Evolutionary conservation across 2,797 vertebrate genomes (phyloP).

Genomic region (Aselliscus stoliczkanus): DNA sequence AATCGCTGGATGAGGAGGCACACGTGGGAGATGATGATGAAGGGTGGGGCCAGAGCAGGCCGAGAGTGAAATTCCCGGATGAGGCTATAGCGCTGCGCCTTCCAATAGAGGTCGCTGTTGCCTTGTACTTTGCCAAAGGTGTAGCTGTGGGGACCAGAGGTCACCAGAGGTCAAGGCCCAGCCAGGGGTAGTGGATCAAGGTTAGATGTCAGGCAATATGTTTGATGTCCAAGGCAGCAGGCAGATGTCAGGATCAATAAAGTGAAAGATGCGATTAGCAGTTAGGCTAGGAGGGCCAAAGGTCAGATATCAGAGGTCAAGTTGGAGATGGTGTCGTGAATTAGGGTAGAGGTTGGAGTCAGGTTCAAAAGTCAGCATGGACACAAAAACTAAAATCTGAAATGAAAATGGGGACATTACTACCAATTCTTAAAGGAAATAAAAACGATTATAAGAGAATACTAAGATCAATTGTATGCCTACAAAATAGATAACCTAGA

Average conservation of each 20-base stretch:
- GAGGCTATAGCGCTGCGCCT: constrained; percentile 91
- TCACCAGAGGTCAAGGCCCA: not conserved
- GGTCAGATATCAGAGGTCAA: not conserved
- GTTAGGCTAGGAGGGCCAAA: not conserved
- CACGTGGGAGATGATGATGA: constrained; percentile 90
- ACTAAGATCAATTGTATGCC: not conserved
- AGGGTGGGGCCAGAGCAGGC: constrained; percentile 88
- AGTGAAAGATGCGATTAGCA: not conserved
- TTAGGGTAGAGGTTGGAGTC: not conserved
- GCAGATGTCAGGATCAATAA: not conserved
- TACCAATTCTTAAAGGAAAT: not conserved
- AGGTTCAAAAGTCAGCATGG: not conserved
- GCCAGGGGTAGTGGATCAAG: not conserved
- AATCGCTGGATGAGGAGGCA: constrained; percentile 83
- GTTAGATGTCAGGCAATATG: not conserved
- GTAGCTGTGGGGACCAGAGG: constrained; percentile 79
- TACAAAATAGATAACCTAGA: not conserved
- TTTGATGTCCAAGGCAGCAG: not conserved
- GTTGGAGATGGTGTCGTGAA: not conserved
- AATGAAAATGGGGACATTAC: not conserved
- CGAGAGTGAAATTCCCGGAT: constrained; percentile 91
- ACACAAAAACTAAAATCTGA: not conserved
- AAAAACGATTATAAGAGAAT: not conserved
- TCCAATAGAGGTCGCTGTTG: constrained; percentile 91
- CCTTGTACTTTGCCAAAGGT: constrained; percentile 91